Evolutionary conservation across 1,140 invertebrate species (phyloP).

Genomic region (Pseudomyrmex concolor): DNA sequence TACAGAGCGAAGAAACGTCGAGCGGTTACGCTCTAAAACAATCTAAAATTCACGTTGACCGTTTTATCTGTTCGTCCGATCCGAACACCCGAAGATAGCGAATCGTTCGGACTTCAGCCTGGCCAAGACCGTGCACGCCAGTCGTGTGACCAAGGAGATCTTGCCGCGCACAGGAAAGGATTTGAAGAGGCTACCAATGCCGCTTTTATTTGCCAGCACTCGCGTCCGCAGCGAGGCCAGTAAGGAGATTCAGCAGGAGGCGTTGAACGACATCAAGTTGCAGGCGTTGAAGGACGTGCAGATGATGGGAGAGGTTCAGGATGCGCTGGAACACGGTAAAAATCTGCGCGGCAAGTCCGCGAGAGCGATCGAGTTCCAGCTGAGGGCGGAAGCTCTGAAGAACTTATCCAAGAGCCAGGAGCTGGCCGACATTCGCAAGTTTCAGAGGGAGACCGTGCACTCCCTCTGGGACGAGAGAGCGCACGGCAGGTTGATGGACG

Average conservation of each 20-base stretch:
- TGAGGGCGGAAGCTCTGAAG: slow-evolving; percentile 85
- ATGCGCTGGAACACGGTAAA: slow-evolving; percentile 84
- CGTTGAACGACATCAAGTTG: slow-evolving; percentile 81
- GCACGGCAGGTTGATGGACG: slow-evolving; percentile 83
- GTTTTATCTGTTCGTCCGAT: background rate
- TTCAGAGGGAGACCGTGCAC: slow-evolving; percentile 79
- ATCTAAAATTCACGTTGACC: slow-evolving; percentile 4
- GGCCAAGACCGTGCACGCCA: slow-evolving; percentile 88
- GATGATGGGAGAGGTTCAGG: slow-evolving; percentile 80
- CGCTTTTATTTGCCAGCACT: slow-evolving; percentile 49
- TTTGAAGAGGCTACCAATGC: slow-evolving; percentile 79
- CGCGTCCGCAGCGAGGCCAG: slow-evolving; percentile 70
- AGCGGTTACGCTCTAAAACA: background rate
- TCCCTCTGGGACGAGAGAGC: slow-evolving; percentile 77
- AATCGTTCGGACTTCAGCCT: slow-evolving; percentile 89
- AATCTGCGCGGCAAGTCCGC: slow-evolving; percentile 90
- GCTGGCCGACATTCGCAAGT: slow-evolving; percentile 80
- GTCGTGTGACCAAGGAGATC: slow-evolving; percentile 88
- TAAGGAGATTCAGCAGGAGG: slow-evolving; percentile 83
- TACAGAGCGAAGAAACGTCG: slow-evolving; percentile 10
- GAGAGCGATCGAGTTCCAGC: slow-evolving; percentile 88
- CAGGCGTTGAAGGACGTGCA: slow-evolving; percentile 84
- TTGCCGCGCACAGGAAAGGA: slow-evolving; percentile 85
- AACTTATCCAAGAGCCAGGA: slow-evolving; percentile 82
- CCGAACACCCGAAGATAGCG: slow-evolving; percentile 82